Base-by-base conservation (phyloP, 2,113 vertebrate species). In the Gymnarchus niloticus region DNA sequence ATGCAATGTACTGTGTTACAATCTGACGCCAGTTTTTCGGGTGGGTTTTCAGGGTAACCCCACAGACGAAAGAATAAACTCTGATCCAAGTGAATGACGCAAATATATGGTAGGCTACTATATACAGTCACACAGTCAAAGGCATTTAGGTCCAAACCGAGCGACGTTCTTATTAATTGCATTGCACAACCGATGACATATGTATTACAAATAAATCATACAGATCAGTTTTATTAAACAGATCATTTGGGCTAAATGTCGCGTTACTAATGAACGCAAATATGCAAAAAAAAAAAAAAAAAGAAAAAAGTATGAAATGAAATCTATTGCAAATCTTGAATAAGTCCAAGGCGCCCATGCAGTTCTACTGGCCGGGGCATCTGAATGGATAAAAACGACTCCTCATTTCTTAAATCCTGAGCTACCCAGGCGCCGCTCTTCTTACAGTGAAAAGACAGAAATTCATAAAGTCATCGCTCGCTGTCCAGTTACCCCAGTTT, bases 391-490 rank as follows among this genome's bases (percentile, higher is more conserved):
- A 49, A 9, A 65, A 65, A 65, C 10, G 25, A 28, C 25, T 33
- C 78, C 78, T 28, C 25, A 14, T 54, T 37, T 52, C 25, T 21
- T 21, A 23, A 23, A 23, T 3, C 23, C 23, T 51, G 49, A 52
- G 49, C 49, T 21, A 52, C 8, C 28, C 6, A 61, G 5, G 14
- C 17, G 3, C 23, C 23, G 57, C n/a, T 17, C n/a, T 52, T 51
- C 80, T 25, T n/a, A n/a, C 46, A 6, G 41, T 61, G 56, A 10
- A 65, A 23, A 37, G 44, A 69, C 59, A 44, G 61, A 73, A 33
- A 49, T 54, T 37, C 54, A 28, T 91, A 89, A 91, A 88, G 89
- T 87, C 83, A 61, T 83, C 87, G 59, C 88, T 90, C 86, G 81
- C 88, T 89, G 84, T 90, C 85, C 87, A 69, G 77, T 7, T 57